A percentile compares a stretch with the other conserved stretches of the same genome.
Conservation (phyloP, 2,888 invertebrate species). For the Augochlorella aurata region DNA sequence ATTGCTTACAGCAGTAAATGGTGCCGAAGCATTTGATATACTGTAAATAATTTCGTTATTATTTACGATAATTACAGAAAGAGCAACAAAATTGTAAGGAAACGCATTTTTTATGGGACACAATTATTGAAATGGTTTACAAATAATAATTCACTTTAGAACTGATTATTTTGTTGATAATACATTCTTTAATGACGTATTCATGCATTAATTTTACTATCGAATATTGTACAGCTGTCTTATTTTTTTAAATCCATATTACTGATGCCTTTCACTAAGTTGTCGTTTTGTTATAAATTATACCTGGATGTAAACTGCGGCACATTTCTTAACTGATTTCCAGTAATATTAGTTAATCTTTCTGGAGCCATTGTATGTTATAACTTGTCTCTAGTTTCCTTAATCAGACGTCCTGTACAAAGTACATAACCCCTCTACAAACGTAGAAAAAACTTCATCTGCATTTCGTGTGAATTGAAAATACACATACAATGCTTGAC, state of each 20-base stretch:
- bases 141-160: neutral
- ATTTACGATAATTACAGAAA: neutral
- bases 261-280: neutral
- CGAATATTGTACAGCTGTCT: neutral
- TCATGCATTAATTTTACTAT: neutral
- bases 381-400: conserved; percentile 6
- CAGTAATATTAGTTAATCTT: conserved; percentile 62
- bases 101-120: neutral
- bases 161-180: neutral
- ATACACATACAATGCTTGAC: conserved; percentile 6
- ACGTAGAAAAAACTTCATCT: neutral
- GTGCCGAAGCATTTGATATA: conserved; percentile 40
- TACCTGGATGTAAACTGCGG: conserved; percentile 70
- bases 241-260: neutral
- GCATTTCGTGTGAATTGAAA: neutral
- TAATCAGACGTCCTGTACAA: conserved; percentile 28
- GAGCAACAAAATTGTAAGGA: neutral
- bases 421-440: conserved; percentile 41
- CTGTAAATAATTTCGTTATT: conserved; percentile 19
- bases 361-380: conserved; percentile 59
- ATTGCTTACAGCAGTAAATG: conserved; percentile 49
- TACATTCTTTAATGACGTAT: neutral
- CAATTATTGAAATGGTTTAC: neutral
- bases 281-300: neutral
- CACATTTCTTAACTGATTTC: conserved; percentile 70